Evolutionary conservation across 2,113 vertebrate species (phyloP).

Genomic region (Erythrocercus mccallii): DNA sequence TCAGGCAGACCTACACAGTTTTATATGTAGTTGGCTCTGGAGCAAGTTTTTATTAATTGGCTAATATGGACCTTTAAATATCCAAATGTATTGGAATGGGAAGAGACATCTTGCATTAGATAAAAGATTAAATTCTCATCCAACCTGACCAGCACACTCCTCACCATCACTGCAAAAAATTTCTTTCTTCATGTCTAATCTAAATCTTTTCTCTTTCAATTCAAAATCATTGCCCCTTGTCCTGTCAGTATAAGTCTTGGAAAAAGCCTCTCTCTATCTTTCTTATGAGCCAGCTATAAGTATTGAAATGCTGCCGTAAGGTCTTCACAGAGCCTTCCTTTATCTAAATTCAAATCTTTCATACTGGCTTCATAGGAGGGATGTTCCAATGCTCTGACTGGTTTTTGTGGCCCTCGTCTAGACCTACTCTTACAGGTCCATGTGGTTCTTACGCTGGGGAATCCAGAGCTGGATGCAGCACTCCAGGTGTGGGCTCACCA

Average conservation of each 20-base stretch:
- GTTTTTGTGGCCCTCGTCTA: not conserved
- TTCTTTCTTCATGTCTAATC: not conserved
- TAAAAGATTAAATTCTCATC: not conserved
- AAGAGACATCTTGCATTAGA: not conserved
- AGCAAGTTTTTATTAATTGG: not conserved
- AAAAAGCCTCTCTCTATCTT: not conserved
- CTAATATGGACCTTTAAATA: not conserved
- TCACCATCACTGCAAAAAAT: not conserved
- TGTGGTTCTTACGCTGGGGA: not conserved
- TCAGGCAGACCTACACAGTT: not conserved
- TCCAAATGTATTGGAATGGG: too few relatives aligned
- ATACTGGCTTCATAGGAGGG: not conserved
- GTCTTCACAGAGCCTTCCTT: not conserved
- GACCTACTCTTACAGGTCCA: not conserved
- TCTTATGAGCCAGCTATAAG: not conserved
- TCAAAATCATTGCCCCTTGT: not conserved
- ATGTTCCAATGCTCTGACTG: not conserved
- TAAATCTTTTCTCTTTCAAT: not conserved
- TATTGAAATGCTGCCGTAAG: not conserved
- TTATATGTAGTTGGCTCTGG: not conserved
- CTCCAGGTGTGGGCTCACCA: not conserved
- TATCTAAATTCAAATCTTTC: not conserved
- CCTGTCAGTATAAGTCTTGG: not conserved
- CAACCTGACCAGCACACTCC: not conserved
- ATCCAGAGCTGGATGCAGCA: not conserved